Conservation (phyloP, 2,113 vertebrate genomes). For the Hylia prasina region DNA sequence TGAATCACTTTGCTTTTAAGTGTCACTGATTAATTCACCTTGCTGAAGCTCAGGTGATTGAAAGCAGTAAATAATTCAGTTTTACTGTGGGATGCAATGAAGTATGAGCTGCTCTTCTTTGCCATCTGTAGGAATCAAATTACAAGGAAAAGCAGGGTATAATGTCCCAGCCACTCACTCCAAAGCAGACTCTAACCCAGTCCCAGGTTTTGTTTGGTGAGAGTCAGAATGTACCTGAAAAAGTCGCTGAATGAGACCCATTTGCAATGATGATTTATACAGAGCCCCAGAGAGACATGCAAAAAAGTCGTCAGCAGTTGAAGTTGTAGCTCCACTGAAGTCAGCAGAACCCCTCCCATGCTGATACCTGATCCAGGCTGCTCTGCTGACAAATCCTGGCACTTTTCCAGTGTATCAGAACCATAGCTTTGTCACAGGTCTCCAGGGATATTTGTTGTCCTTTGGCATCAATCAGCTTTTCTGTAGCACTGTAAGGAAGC, state of each 20-base stretch:
- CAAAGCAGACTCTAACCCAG: background rate
- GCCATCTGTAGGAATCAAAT: background rate
- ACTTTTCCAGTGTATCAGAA: background rate
- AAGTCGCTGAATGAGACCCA: background rate
- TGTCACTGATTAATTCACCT: background rate
- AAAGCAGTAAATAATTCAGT: background rate
- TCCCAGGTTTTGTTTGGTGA: background rate
- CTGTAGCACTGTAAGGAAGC: background rate
- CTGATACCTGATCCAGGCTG: background rate
- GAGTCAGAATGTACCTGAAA: background rate
- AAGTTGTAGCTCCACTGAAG: background rate
- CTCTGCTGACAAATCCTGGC: background rate
- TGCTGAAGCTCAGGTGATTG: background rate
- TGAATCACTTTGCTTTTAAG: background rate
- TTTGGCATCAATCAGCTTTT: background rate
- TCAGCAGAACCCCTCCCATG: background rate
- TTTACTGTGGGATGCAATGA: background rate
- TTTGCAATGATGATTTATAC: background rate
- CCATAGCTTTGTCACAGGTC: accelerated
- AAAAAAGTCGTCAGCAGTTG: background rate
- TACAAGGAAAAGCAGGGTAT: background rate
- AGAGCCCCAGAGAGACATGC: accelerated
- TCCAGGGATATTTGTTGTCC: background rate
- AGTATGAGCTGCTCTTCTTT: background rate
- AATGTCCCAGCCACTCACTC: background rate